Conservation (phyloP, 1,140 invertebrate species). For the Apis cerana region DNA sequence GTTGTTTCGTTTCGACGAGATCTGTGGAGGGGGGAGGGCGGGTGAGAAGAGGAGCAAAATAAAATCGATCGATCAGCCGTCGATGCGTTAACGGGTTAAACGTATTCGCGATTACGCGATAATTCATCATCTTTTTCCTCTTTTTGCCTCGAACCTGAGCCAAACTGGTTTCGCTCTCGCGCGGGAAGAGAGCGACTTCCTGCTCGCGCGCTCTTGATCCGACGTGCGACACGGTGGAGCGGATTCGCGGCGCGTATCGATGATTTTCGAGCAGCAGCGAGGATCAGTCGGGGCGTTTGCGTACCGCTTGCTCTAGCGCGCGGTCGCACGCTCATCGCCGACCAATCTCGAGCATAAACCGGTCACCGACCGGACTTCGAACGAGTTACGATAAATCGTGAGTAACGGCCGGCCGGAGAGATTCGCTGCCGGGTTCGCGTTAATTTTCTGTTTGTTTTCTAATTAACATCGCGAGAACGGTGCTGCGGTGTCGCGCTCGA, state of each 20-base stretch:
- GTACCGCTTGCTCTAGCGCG: background rate
- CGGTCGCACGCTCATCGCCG: slow-evolving; percentile 15
- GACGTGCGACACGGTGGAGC: background rate
- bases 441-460: slow-evolving; percentile 78
- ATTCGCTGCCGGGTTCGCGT: slow-evolving; percentile 75
- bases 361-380: slow-evolving; percentile 72
- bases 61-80: slow-evolving; percentile 38
- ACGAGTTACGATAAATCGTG: slow-evolving; percentile 77
- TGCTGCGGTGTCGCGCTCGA: background rate
- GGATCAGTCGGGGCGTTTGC: slow-evolving; percentile 34
- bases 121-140: slow-evolving; percentile 22
- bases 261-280: slow-evolving; percentile 55
- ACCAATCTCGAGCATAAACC: slow-evolving; percentile 62
- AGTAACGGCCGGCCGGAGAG: slow-evolving; percentile 69
- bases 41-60: background rate
- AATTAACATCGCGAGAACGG: slow-evolving; percentile 70
- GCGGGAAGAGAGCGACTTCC: slow-evolving; percentile 36
- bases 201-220: slow-evolving; percentile 14
- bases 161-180: slow-evolving; percentile 41
- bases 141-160: background rate
- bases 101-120: slow-evolving; percentile 54
- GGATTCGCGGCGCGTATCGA: slow-evolving; percentile 44
- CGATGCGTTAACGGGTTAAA: slow-evolving; percentile 52
- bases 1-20: no score
- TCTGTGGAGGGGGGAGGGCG: no score